Base-by-base conservation (phyloP, 2,113 vertebrate species). In the Eolophus roseicapilla region DNA sequence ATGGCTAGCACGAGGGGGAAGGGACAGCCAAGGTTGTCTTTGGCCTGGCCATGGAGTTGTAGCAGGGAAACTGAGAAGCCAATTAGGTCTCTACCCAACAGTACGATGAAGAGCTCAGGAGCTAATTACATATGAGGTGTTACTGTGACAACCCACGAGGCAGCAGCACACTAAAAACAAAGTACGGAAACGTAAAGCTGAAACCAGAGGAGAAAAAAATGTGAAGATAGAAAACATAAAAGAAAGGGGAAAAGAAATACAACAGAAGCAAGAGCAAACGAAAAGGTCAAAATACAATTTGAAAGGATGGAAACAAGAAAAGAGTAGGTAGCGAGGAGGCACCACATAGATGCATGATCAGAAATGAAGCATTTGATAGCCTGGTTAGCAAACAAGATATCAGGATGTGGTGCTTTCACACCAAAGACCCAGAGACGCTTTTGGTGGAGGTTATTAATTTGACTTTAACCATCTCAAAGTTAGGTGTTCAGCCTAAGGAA, bases 131-230 rank as follows among this genome's bases (percentile, higher is more conserved):
- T 71, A 64, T 0, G 2, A 69, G 57, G n/a, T 91, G 82, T 94
- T 93, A 94, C 83, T 95, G 92, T 92, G 86, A 92, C 93, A 96
- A 82, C 86, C 37, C 52, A 73, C 0, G 2, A 92, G 59, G 80
- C 77, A 92, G 82, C 6, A 20, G 46, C 5, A 2, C 6, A 7
- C 28, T 76, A 70, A 91, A 96, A 94, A 84, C 80, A 49, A 88
- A 86, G 33, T 75, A 71, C 0, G 1, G 86, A 93, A 91, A 75
- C 2, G 3, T 82, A 68, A 82, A 92, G 73, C n/a, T 82, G 70
- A 93, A 84, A 74, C 21, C 19, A 71, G 47, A 43, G 23, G 70
- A 86, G 39, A 10, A 47, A 82, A 82, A 52, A 87, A 64, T 69
- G 21, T 53, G 21, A 76, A 55, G 43, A 87, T n/a, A 60, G 78